phyloP scores from a whole-genome alignment of 2,797 vertebrate genomes.

The Poecilia wingei region DNA sequence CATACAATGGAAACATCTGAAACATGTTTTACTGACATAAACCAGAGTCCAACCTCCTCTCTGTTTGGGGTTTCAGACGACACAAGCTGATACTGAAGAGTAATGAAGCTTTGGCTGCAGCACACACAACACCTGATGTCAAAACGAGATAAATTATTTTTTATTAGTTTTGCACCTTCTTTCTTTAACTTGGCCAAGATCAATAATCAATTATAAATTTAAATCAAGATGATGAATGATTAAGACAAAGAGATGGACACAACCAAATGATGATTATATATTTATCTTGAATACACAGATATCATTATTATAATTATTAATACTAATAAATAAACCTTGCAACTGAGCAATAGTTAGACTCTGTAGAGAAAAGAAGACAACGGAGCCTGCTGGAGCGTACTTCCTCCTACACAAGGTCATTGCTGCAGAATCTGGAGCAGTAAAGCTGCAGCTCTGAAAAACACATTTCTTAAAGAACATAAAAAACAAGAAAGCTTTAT shows the following conservation, averaged over 20 bases:
- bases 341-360: slow-evolving; percentile 74
- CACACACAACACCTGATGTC: neutral
- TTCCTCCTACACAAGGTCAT: slow-evolving; percentile 61
- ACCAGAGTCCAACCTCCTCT: neutral
- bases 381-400: slow-evolving; percentile 79
- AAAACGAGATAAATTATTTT: neutral
- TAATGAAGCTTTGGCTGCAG: neutral
- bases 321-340: slow-evolving; percentile 40
- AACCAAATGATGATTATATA: neutral
- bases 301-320: too few relatives aligned
- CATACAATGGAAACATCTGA: neutral
- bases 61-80: neutral
- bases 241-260: neutral
- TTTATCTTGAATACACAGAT: too few relatives aligned
- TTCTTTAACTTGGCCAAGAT: neutral
- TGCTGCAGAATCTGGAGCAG: slow-evolving; percentile 67
- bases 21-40: neutral
- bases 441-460: slow-evolving; percentile 46
- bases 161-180: neutral
- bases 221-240: neutral
- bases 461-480: neutral
- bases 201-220: neutral
- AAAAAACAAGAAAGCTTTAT: neutral
- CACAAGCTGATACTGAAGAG: neutral
- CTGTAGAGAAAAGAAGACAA: slow-evolving; percentile 83